Percentiles rank a stretch among this genome's conserved stretches.
Conservation (phyloP, 2,888 invertebrate species). For the Panopea generosa region DNA sequence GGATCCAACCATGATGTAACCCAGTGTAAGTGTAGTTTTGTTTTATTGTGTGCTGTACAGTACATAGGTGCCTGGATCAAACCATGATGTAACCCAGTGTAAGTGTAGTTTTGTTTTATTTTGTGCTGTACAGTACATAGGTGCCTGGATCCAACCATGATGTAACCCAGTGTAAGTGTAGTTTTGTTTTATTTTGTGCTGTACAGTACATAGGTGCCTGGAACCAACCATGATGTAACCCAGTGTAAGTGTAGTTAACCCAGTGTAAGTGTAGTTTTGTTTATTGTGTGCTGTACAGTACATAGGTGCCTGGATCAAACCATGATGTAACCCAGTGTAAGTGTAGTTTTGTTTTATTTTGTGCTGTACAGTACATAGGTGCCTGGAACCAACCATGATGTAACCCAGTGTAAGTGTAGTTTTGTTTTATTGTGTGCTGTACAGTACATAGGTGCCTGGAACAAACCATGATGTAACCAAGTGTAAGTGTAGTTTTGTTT, state of each 20-base stretch:
- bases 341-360: slow-evolving; percentile 98
- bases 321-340: slow-evolving; percentile 98
- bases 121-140: too few relatives aligned
- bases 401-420: slow-evolving; percentile 93
- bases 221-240: slow-evolving; percentile 97
- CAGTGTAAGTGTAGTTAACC: slow-evolving; percentile 95
- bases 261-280: too few relatives aligned
- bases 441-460: slow-evolving; percentile 97
- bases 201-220: slow-evolving; percentile 96
- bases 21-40: slow-evolving; percentile 94
- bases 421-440: slow-evolving; percentile 94
- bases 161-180: too few relatives aligned
- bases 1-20: slow-evolving; percentile 97
- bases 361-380: slow-evolving; percentile 96
- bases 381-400: slow-evolving; percentile 96
- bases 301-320: slow-evolving; percentile 96
- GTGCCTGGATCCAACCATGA: too few relatives aligned
- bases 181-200: slow-evolving; percentile 96
- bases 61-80: slow-evolving; percentile 97
- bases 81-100: slow-evolving; percentile 96
- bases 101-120: too few relatives aligned
- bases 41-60: slow-evolving; percentile 97
- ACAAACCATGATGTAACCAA: slow-evolving; percentile 97
- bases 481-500: slow-evolving; percentile 95
- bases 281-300: slow-evolving; percentile 97